Base-by-base conservation (phyloP, 1,140 invertebrate genomes). In the Bradysia coprophila region DNA sequence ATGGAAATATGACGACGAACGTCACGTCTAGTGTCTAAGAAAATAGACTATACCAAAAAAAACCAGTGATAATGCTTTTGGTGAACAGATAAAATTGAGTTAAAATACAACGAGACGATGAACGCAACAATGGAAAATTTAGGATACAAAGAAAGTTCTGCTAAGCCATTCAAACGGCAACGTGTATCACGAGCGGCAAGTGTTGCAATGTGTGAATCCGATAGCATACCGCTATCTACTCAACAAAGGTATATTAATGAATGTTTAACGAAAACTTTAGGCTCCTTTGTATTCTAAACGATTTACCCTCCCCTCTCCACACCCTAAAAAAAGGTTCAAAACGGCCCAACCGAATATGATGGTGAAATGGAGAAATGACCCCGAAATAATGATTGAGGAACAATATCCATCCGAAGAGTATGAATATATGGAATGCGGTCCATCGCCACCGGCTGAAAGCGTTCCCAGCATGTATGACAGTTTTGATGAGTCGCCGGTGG, bases 381-480 rank as follows among this genome's bases (percentile, higher is more conserved):
- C 68, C 41, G 70, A 74, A 51, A 66, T 67, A 44, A 65, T 69
- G 54, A 64, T 76, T 42, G 73, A 76, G 53, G 64, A 72, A 40
- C 73, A 72, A 56, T 38, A 38, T 38, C 36, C 36, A 38, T 6
- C 72, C 38, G 73, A 72, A 55, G 73, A 75, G 54, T 73, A 74
- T 54, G 75, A 76, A 55, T 78, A 73, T 56, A 76, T 80, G 65
- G 74, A 78, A 50, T 78, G 73, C 46, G 77, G 77, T 21, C 75
- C 75, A 28, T 76, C 77, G 15, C 76, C 76, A 10, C 75, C 76
- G 46, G 71, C 76, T 34, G 78, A 79, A 56, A 77, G 76, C 52
- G 75, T 76, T 6, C 76, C 76, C 45, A 66, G 61, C 34, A 76
- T 80, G 65, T 79, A 78, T 63, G 68, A 79, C 52, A 80, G 76